A percentile compares a stretch with the other conserved stretches of the same genome.
phyloP scores from a whole-genome alignment of 2,888 invertebrate genomes.

The Sinodicranocentrus sp. region DNA sequence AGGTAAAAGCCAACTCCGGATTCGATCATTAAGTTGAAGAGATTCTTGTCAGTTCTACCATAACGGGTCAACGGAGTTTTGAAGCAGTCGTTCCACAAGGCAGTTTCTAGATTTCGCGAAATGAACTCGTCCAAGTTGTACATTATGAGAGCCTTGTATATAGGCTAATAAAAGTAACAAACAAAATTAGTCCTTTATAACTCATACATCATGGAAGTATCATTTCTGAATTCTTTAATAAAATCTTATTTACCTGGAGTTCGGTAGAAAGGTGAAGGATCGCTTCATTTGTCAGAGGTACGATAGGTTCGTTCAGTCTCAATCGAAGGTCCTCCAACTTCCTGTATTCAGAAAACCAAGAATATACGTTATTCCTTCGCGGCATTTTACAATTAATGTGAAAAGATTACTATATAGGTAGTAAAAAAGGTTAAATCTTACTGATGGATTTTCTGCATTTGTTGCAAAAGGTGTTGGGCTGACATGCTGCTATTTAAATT shows the following conservation, averaged over 20 bases:
- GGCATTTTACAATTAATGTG: no score
- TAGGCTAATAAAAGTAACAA: constrained; percentile 63
- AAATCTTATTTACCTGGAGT: constrained; percentile 71
- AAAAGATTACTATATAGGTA: neutral
- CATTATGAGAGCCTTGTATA: constrained; percentile 74
- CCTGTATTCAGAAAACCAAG: no score
- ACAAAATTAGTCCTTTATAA: constrained; percentile 7
- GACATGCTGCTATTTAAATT: constrained; percentile 38
- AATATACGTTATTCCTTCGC: no score
- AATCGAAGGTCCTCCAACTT: constrained; percentile 73
- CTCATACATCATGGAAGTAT: no score
- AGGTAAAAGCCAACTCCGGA: constrained; percentile 76
- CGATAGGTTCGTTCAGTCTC: constrained; percentile 73
- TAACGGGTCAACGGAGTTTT: constrained; percentile 76
- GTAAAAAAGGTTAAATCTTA: constrained; percentile 25
- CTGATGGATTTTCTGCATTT: constrained; percentile 60
- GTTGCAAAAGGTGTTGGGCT: constrained; percentile 55
- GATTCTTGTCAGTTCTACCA: constrained; percentile 73
- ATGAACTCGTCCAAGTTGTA: constrained; percentile 74
- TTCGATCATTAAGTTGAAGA: constrained; percentile 76
- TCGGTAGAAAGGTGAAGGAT: constrained; percentile 71
- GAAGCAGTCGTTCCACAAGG: constrained; percentile 76
- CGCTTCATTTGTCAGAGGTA: constrained; percentile 73
- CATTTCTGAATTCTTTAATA: no score
- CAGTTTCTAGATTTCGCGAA: constrained; percentile 72